Evolutionary conservation across 2,797 vertebrate species (phyloP).

Genomic region (Falco peregrinus): DNA sequence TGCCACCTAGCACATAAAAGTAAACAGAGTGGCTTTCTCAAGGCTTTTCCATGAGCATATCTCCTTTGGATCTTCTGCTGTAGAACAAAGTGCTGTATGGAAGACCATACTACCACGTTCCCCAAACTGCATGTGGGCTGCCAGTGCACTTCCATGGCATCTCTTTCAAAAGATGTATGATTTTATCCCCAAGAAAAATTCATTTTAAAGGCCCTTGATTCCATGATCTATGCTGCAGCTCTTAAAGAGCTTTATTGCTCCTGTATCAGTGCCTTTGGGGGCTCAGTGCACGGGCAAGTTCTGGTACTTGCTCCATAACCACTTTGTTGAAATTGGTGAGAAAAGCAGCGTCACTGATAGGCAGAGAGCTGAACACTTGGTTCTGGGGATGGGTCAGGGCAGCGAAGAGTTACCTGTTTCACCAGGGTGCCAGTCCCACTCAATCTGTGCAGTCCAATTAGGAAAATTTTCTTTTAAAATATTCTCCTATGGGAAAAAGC

Average conservation of each 20-base stretch:
- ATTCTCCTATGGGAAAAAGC: not conserved
- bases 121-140: not conserved
- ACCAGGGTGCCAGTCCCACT: not conserved
- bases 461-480: not conserved
- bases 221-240: not conserved
- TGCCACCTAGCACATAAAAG: not conserved
- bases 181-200: not conserved
- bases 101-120: not conserved
- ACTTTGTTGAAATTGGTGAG: not conserved
- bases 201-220: not conserved
- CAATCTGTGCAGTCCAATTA: not conserved
- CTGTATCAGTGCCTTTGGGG: not conserved
- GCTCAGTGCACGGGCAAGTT: fast-evolving
- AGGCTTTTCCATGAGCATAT: not conserved
- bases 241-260: not conserved
- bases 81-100: not conserved
- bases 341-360: not conserved
- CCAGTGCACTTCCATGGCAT: not conserved
- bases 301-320: not conserved
- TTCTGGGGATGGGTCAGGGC: not conserved
- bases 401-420: not conserved
- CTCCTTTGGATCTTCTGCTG: not conserved
- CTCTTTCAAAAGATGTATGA: not conserved
- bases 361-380: not conserved
- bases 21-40: not conserved